Evolutionary conservation across 2,888 invertebrate species (phyloP), one percentile per base, ranked within the genome.

Genomic region (Liodrosophila aerea): DNA sequence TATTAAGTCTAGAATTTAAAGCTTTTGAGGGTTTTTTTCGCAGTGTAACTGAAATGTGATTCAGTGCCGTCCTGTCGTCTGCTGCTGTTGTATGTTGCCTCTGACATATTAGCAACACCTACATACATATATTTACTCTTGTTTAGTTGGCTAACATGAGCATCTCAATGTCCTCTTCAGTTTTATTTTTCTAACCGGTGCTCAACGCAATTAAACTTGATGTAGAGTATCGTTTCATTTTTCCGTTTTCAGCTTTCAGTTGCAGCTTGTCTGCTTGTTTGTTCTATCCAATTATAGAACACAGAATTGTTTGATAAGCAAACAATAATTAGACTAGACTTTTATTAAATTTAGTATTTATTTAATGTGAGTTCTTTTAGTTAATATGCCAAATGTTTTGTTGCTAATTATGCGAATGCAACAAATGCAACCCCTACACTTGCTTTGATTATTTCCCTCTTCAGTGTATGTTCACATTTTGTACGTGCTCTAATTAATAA

Each of bases 401-500:
- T 34, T 59, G 69, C 62, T 76, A 73, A 77, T 84, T 77, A 66
- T 74, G 52, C 58, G 54, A 76, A 61, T 84, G 85, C 85, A 84
- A 40, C 64, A 60, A 46, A 12, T 62, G 73, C 57, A 57, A 40
- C 44, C 46, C 15, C 31, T 39, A 7, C 33, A 13, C 16, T 54
- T 43, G 54, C 77, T 76, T 63, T 76, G 76, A 84, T 66, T 76
- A 76, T 76, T 76, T 61, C 59, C 47, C 47, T 44, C 27, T 47
- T 54, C 37, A 33, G 29, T 53, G 56, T 52, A 53, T 53, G 62
- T 39, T 30, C 30, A 30, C 40, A 18, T 49, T 33, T 64, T 54
- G 73, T 64, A 70, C 73, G 80, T 80, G 84, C 62, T 66, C 61
- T 73, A 85, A 83, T 80, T 85, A 85, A 80, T 77, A 81, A 46